Percentiles rank a stretch among this genome's conserved stretches.
phyloP scores from a whole-genome alignment of 2,888 invertebrate genomes.

The Sepiola atlantica region DNA sequence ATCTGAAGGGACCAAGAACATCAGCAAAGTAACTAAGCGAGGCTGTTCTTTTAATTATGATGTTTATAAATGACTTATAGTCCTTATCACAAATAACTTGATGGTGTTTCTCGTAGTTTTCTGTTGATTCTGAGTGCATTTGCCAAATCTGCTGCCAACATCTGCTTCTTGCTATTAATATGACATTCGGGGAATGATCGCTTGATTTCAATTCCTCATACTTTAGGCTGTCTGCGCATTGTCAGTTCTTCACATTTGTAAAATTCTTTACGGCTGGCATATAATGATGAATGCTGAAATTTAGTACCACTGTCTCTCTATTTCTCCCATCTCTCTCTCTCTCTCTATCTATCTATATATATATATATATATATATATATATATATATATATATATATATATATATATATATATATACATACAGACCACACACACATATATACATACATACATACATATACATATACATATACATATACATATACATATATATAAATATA shows the following conservation, averaged over 20 bases:
- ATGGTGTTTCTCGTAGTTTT: not conserved
- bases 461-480: not conserved
- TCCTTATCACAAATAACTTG: not conserved
- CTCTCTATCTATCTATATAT: not conserved
- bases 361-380: slow-evolving; percentile 2
- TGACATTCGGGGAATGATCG: not conserved
- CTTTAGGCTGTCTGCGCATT: not conserved
- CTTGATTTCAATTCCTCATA: too few species aligned
- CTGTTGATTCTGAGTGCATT: not conserved
- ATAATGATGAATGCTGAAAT: too few species aligned
- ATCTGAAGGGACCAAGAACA: not conserved
- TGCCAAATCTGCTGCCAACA: not conserved
- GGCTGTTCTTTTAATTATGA: not conserved
- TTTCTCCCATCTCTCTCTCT: too few species aligned
- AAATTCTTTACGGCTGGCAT: not conserved
- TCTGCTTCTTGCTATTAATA: not conserved
- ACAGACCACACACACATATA: too few species aligned
- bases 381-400: slow-evolving; percentile 10
- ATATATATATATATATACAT: not conserved
- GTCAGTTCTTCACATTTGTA: not conserved
- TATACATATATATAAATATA: not conserved
- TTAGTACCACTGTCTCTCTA: too few species aligned
- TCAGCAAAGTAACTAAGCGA: not conserved
- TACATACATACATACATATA: not conserved
- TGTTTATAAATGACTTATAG: not conserved